phyloP scores from a whole-genome alignment of 2,113 vertebrate species.

The Natator depressus region DNA sequence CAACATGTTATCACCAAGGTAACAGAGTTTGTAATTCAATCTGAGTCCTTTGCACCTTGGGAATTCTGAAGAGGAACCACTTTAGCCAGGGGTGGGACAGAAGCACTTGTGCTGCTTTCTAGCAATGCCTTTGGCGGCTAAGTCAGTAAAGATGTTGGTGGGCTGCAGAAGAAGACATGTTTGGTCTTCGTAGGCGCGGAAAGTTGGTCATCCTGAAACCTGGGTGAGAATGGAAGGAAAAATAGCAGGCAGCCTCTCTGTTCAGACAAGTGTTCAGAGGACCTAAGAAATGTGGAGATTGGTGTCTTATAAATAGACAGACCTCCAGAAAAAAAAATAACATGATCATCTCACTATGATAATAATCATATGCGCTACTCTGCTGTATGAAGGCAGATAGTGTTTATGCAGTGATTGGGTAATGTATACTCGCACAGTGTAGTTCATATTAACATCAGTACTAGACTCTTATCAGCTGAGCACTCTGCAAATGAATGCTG shows the following conservation, averaged over 20 bases:
- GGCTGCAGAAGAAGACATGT: background rate
- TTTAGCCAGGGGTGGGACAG: background rate
- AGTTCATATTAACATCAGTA: background rate
- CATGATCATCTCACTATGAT: constrained; percentile 8
- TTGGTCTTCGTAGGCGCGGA: background rate
- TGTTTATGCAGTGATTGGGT: background rate
- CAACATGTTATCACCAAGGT: background rate
- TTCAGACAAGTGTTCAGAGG: background rate
- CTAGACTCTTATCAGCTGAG: constrained; percentile 34
- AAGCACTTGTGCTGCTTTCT: background rate
- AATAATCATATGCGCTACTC: background rate
- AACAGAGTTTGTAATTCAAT: background rate
- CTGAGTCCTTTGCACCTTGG: background rate
- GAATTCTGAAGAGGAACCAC: background rate
- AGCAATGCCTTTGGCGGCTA: background rate
- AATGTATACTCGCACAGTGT: background rate
- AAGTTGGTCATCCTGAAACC: background rate
- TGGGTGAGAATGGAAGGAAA: background rate
- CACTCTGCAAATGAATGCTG: constrained; percentile 24
- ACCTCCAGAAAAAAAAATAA: background rate
- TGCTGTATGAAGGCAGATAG: constrained; percentile 1
- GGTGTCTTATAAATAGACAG: background rate
- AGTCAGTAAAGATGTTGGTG: background rate
- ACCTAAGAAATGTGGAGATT: background rate
- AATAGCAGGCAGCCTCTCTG: background rate